Conservation (phyloP, 2,113 vertebrate genomes). For the Alces alces region DNA sequence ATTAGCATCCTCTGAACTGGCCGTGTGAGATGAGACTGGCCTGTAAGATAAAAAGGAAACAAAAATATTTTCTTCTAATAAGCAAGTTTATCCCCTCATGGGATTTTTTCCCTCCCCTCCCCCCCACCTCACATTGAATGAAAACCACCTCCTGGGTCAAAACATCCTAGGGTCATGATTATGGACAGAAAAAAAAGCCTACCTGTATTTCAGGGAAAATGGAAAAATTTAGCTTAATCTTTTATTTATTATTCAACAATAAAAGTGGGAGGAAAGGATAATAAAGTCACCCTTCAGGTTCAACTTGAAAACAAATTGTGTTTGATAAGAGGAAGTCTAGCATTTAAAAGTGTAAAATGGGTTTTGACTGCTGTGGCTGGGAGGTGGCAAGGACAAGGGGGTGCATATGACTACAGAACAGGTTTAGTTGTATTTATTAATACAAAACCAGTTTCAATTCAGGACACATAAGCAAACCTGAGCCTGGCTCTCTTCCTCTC, state of each 20-base stretch:
- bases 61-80: neutral
- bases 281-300: slow-evolving; percentile 23
- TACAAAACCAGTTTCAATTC: neutral
- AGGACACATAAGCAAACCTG: neutral
- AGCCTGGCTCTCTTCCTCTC: neutral
- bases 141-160: neutral
- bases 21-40: neutral
- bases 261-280: neutral
- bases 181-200: neutral
- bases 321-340: slow-evolving; percentile 14
- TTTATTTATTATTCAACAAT: neutral
- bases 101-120: rapidly evolving
- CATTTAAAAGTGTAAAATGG: neutral
- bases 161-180: neutral
- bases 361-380: neutral
- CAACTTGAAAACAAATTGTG: neutral
- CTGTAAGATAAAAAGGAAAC: neutral
- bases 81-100: neutral
- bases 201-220: neutral
- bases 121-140: neutral
- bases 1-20: slow-evolving; percentile 68
- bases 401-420: neutral
- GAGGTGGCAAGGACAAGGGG: neutral
- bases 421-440: neutral
- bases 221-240: neutral